Base-by-base conservation (phyloP, 2,797 vertebrate genomes). In the Melanogrammus aeglefinus region DNA sequence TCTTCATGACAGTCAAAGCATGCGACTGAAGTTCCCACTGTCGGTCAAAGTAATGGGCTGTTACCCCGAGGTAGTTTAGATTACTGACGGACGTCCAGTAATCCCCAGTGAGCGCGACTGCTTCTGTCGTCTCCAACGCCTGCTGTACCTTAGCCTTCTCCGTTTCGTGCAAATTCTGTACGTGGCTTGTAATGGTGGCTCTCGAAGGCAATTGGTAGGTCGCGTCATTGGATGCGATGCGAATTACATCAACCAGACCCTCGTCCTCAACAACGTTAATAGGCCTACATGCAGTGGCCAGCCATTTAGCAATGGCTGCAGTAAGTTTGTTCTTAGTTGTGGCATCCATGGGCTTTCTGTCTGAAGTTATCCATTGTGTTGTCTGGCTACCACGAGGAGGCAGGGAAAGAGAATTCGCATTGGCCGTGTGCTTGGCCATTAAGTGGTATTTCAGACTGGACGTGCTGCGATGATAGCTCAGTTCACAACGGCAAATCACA, bases 191-290 rank as follows among this genome's bases (percentile, higher is more conserved):
- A 24, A 71, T 44, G 57, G 76, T 79, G 69, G 72, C 66, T 77
- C 73, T 79, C n/a, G 73, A 77, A 29, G 76, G 69, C 24, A 80
- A 74, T 36, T 78, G 47, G 70, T 41, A 80, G 6, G 27, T 80
- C 1, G 31, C 1, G 31, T 31, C 31, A 31, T 31, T 31, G 31
- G 31, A 31, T 31, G 31, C 31, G 31, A 80, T 82, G 6, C 39
- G 0, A 76, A 83, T 77, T 18, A 80, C 75, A n/a, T 79, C 81
- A 44, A 12, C 0, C n/a, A 82, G 36, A 39, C 78, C 70, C 14
- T 78, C 70, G 51, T 78, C 69, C 73, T 75, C 74, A 47, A 75
- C 66, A 33, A 77, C 71, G 35, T 75, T 77, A 79, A 82, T 21
- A 35, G 41, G 66, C 72, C 71, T 82, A n/a, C 77, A 51, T 0